Percentiles rank a stretch among this genome's conserved stretches.
phyloP scores from a whole-genome alignment of 30 jellyfish, hydroid and myxozoan genomes.

The Calvadosia cruxmelitensis region DNA sequence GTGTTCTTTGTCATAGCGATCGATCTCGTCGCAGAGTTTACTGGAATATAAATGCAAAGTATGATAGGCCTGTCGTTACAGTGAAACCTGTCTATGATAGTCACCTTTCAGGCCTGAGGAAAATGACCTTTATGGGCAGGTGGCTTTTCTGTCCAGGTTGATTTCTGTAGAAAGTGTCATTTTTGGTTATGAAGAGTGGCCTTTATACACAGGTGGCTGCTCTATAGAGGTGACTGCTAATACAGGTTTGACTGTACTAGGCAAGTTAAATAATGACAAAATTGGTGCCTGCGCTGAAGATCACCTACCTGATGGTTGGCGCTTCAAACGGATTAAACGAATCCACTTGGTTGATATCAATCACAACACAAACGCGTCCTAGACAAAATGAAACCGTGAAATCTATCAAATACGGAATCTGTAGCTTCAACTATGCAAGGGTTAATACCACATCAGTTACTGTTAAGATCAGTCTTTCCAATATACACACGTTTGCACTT shows the following conservation, averaged over 20 bases:
- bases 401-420: neutral
- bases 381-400: neutral
- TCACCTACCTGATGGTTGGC: constrained; percentile 71
- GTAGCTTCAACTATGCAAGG: neutral
- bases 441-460: too few species aligned
- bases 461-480: too few species aligned
- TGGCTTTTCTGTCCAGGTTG: too few species aligned
- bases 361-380: constrained; percentile 90
- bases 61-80: neutral
- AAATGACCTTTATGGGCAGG: too few species aligned
- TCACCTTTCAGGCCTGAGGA: too few species aligned
- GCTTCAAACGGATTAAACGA: constrained; percentile 73
- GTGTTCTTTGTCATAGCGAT: constrained; percentile 20
- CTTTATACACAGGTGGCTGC: too few species aligned
- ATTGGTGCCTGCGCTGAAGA: neutral
- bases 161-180: too few species aligned
- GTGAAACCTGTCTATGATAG: neutral
- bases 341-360: constrained; percentile 46
- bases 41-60: constrained; percentile 2
- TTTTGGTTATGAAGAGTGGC: too few species aligned
- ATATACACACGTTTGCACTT: too few species aligned
- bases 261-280: too few species aligned
- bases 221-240: too few species aligned
- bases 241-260: too few species aligned
- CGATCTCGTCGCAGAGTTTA: constrained; percentile 44